A percentile compares a stretch with the other conserved stretches of the same genome.
These are phyloP conservation scores for Sander lucioperca DNA, from an alignment of 2,113 vertebrate species.

Conservation along the genomic window DNA sequence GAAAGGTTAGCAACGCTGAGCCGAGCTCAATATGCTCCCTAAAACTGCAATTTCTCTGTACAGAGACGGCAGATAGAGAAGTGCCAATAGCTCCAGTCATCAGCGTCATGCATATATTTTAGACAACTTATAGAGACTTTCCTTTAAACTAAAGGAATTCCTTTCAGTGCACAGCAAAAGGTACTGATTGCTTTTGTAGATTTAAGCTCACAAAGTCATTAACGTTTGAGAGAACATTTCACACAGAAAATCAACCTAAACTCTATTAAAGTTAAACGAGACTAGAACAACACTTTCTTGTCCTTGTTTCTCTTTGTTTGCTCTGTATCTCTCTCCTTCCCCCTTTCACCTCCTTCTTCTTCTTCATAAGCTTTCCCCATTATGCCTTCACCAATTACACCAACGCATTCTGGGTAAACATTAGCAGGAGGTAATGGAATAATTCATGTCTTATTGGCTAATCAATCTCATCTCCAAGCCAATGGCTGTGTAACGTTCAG, in stretches of 20 bases:
- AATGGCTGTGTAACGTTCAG: constrained; percentile 31
- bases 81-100: too few relatives aligned
- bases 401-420: constrained; percentile 58
- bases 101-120: neutral
- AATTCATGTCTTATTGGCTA: constrained; percentile 56
- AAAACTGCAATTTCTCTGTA: neutral
- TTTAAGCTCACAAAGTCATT: neutral
- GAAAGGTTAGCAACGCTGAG: constrained; percentile 16
- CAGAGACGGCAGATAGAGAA: neutral
- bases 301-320: neutral
- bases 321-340: neutral
- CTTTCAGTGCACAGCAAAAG: neutral
- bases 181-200: neutral
- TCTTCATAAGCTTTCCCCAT: constrained; percentile 12
- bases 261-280: neutral
- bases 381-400: constrained; percentile 35
- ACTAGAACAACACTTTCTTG: constrained; percentile 2
- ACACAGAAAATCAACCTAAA: constrained; percentile 1
- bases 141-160: neutral
- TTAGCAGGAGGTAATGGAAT: constrained; percentile 51
- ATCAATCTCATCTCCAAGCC: constrained; percentile 55
- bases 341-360: neutral
- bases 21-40: constrained; percentile 17
- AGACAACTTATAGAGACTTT: neutral
- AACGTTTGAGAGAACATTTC: neutral